Base-by-base conservation (phyloP, 2,888 invertebrate species). In the Phlogophora meticulosa region DNA sequence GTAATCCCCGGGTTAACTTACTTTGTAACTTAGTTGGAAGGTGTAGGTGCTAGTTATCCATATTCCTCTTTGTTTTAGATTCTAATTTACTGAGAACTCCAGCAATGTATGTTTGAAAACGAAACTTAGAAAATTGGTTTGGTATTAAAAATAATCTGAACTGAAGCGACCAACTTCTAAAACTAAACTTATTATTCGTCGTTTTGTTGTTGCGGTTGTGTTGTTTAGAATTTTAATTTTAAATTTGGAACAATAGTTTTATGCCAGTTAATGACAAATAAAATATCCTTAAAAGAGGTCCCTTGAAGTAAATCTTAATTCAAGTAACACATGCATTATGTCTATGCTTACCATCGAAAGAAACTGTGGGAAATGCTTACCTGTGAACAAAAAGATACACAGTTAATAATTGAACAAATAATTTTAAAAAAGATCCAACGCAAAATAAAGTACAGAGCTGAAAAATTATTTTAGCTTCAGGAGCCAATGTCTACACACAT, bases 331-430 rank as follows among this genome's bases (percentile, higher is more conserved):
- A 13, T 67, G 15, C 22, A 32, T n/a, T 45, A 10, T 0, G 13
- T 20, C 9, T 43, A 51, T 4, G 36, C 72, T 71, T 51, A 59
- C 60, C 36, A 10, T 24, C 22, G 4, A 28, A 17, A 0, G 28
- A 49, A n/a, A 17, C 36, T 15, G 52, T 34, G n/a, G 13, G 13
- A 22, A 9, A 17, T 17, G 9, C 60, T 68, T 75, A 68, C 76
- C 76, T 73, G 46, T 22, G 3, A 1, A 42, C 5, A 68, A 48
- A 72, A 34, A 45, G 2, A 40, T 15, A 40, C 7, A 52, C 1
- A 13, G 7, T 51, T 10, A 40, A 46, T 40, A 32, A 15, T n/a
- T 7, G 13, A 24, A 22, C 10, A 11, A 15, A 36, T 38, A 4
- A 20, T 52, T 20, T 15, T 0, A 34, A 13, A 17, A 7, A 13